These are phyloP conservation scores for Dorcus parallelipipedus DNA, from an alignment of 2,888 invertebrate genomes.

Conservation along the genomic window DNA sequence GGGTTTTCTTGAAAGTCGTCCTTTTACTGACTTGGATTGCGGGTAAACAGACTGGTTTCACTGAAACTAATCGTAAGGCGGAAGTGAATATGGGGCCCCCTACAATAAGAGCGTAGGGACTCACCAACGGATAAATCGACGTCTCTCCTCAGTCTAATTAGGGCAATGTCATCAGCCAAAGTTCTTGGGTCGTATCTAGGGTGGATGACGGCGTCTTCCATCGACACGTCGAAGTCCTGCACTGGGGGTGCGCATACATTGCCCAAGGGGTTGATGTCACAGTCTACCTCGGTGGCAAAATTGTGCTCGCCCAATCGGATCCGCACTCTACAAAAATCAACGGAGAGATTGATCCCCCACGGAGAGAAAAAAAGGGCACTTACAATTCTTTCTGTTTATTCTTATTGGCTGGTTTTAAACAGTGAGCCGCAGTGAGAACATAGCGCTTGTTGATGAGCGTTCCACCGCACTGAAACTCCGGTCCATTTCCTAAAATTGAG, in stretches of 20 bases:
- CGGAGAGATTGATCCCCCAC: no score
- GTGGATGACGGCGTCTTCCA: constrained; percentile 52
- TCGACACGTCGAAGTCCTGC: constrained; percentile 17
- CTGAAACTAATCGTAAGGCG: constrained; percentile 16
- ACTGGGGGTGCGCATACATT: constrained; percentile 18
- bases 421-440: constrained; percentile 4
- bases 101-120: not conserved
- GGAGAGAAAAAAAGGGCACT: no score
- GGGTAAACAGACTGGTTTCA: constrained; percentile 51
- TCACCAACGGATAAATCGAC: constrained; percentile 44
- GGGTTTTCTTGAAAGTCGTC: not conserved
- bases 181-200: constrained; percentile 50
- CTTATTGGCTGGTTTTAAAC: not conserved
- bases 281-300: constrained; percentile 47
- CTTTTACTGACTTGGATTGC: constrained; percentile 8
- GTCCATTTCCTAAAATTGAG: not conserved
- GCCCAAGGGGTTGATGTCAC: constrained; percentile 24
- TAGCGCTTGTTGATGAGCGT: constrained; percentile 1
- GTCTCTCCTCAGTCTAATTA: constrained; percentile 49
- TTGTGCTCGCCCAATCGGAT: constrained; percentile 64
- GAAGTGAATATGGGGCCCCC: not conserved
- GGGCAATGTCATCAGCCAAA: constrained; percentile 58
- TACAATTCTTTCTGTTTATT: not conserved
- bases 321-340: constrained; percentile 46
- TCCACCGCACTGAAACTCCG: not conserved